A percentile compares a stretch with the other conserved stretches of the same genome.
These are phyloP conservation scores for Digitonthophagus gazella DNA, from an alignment of 2,888 invertebrate species.

Conservation along the genomic window DNA sequence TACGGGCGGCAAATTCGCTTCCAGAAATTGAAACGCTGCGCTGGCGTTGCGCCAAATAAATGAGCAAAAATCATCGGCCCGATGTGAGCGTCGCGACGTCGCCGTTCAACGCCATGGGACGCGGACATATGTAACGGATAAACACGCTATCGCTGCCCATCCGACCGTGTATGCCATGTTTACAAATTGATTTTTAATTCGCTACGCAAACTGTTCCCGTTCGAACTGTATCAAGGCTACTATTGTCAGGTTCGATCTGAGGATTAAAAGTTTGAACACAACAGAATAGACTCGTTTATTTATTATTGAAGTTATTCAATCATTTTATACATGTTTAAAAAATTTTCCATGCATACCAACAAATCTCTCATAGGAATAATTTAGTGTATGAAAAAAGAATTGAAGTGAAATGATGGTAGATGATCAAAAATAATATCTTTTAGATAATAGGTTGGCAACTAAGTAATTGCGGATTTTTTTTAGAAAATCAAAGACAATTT, in stretches of 20 bases:
- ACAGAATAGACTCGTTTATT: not conserved
- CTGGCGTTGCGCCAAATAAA: not conserved
- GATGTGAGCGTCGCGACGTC: not conserved
- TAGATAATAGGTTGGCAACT: no score
- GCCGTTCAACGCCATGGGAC: not conserved
- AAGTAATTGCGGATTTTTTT: no score
- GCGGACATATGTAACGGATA: conserved; percentile 15
- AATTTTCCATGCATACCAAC: no score
- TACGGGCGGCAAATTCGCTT: not conserved
- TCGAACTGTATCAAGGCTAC: not conserved
- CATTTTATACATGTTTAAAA: no score
- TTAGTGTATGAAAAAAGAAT: no score
- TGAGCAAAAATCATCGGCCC: not conserved
- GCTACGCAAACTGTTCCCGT: not conserved
- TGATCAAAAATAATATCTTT: no score
- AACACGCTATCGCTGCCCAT: not conserved
- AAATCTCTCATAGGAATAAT: no score
- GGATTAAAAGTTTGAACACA: not conserved
- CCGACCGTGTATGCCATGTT: not conserved
- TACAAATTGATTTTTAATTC: not conserved
- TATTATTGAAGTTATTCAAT: not conserved
- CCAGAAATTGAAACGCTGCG: not conserved
- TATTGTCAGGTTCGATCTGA: not conserved
- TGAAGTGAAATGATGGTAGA: no score
- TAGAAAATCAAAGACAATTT: no score